Percentiles rank a stretch among this genome's conserved stretches.
Evolutionary conservation across 2,113 vertebrate species (phyloP).

Genomic region (Antechinus flavipes): DNA sequence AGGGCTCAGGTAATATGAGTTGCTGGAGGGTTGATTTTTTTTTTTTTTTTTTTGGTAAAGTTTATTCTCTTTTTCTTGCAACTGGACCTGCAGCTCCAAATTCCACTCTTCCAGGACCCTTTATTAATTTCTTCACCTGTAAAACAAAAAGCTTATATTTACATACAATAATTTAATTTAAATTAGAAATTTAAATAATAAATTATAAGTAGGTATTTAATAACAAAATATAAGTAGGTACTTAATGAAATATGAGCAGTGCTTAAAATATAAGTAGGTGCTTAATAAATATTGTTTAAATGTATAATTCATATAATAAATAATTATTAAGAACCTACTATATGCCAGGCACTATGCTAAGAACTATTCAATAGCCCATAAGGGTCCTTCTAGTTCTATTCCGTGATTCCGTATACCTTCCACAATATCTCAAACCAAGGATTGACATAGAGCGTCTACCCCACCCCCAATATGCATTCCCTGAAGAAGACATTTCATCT

Average conservation of each 20-base stretch:
- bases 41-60: background rate
- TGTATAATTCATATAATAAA: background rate
- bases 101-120: background rate
- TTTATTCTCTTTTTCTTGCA: background rate
- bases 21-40: background rate
- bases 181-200: too few species aligned
- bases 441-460: background rate
- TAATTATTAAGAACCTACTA: background rate
- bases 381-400: background rate
- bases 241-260: too few species aligned
- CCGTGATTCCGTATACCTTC: background rate
- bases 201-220: too few species aligned
- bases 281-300: too few species aligned
- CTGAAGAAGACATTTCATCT: too few species aligned
- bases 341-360: background rate
- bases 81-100: background rate
- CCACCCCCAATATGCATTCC: background rate
- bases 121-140: background rate
- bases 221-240: too few species aligned
- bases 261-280: too few species aligned
- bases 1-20: background rate
- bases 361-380: background rate
- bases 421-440: background rate
- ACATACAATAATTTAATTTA: too few species aligned
- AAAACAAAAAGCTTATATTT: background rate